Evolutionary conservation across 2,113 vertebrate species (phyloP), one percentile per base, ranked within the genome.

Genomic region (Albula goreensis): DNA sequence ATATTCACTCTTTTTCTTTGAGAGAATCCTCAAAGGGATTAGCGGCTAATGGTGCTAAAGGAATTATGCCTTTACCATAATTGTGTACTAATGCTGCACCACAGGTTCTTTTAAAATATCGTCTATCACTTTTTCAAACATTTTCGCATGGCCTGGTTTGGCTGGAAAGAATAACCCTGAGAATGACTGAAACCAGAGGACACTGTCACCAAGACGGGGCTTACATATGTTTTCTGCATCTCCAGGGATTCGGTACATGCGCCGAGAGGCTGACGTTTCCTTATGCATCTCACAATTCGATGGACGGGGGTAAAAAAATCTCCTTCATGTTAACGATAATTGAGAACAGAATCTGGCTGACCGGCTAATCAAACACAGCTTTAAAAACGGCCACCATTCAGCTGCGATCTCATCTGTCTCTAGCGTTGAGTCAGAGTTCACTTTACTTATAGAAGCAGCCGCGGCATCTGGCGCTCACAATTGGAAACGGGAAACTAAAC

Each of bases 311-410:
- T 78, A 83, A 85, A 89, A 86, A 83, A 87, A 86, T 87, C 81
- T 49, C 66, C 83, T 13, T 17, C 41, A 9, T 25, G n/a, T 31
- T 74, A 79, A 25, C 89, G 89, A 89, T 91, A 91, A 91, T 89
- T 87, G 60, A 88, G 88, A 89, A 83, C 88, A 90, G 89, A 90
- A 85, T 74, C 57, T 83, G 87, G 74, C 85, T 60, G 8, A 78
- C 87, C 51, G 77, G 63, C 86, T 90, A 89, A 91, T 91, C 87
- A 89, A 87, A 91, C 60, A 83, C 91, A 89, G 89, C 87, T 87
- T 86, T 87, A 78, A 83, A 87, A 88, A 84, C 80, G 87, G 66
- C 80, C 74, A 41, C 51, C 57, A 50, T 50, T 56, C 80, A 80
- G 85, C 77, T 51, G 86, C 74, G n/a, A 70, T 50, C 56, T 70